Evolutionary conservation across 2,888 invertebrate species (phyloP).

Genomic region (Trachelus troglodyta): DNA sequence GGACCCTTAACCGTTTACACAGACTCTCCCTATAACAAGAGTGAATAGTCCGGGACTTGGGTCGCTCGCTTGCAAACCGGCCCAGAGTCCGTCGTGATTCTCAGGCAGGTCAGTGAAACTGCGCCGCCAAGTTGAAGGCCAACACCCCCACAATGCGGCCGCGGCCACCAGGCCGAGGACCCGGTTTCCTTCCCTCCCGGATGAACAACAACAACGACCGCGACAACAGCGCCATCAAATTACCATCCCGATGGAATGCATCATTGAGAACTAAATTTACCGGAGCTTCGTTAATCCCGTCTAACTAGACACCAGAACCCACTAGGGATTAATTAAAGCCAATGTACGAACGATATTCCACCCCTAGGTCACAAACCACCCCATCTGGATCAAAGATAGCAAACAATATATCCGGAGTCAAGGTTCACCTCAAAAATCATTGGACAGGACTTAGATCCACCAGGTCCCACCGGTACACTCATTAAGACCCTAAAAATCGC

Average conservation of each 20-base stretch:
- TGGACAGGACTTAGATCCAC: background rate
- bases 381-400: background rate
- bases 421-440: background rate
- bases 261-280: background rate
- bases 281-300: background rate
- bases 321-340: background rate
- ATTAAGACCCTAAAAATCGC: background rate
- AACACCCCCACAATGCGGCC: slow-evolving; percentile 67
- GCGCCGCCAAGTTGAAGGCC: slow-evolving; percentile 67
- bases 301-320: background rate
- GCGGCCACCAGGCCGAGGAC: slow-evolving; percentile 55
- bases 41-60: slow-evolving; percentile 34
- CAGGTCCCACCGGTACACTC: background rate
- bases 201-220: background rate
- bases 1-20: background rate
- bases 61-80: slow-evolving; percentile 33
- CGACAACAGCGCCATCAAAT: background rate
- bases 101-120: slow-evolving; percentile 67
- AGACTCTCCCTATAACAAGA: background rate
- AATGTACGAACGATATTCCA: background rate
- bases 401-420: background rate
- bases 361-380: background rate
- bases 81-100: slow-evolving; percentile 52
- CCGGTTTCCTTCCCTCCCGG: slow-evolving; percentile 19
- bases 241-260: background rate